These are phyloP conservation scores for Iselma pallidipennis DNA, from an alignment of 2,888 invertebrate genomes.

Conservation along the genomic window DNA sequence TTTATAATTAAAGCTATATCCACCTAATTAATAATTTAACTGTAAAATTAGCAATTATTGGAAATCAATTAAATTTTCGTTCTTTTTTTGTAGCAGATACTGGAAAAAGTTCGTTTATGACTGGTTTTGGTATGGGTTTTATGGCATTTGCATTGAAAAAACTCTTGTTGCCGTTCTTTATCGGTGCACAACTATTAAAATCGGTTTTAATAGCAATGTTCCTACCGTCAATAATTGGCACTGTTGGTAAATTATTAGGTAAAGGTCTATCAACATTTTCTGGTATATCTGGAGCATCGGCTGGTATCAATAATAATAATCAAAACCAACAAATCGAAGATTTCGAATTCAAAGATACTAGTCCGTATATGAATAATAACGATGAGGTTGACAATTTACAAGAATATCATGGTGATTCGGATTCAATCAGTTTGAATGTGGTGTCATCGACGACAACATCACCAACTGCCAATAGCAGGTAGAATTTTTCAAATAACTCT, in stretches of 20 bases:
- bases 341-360: slow-evolving; percentile 75
- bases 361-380: slow-evolving; percentile 54
- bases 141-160: slow-evolving; percentile 81
- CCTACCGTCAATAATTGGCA: slow-evolving; percentile 80
- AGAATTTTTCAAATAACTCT: too few relatives aligned
- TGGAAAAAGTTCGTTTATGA: slow-evolving; percentile 66
- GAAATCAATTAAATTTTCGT: too few relatives aligned
- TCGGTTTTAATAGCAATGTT: slow-evolving; percentile 82
- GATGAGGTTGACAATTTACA: slow-evolving; percentile 43
- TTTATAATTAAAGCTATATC: too few relatives aligned
- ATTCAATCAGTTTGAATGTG: slow-evolving; percentile 36
- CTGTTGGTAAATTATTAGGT: slow-evolving; percentile 80
- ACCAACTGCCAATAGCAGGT: slow-evolving; percentile 48
- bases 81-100: slow-evolving; percentile 26
- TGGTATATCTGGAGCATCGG: slow-evolving; percentile 58
- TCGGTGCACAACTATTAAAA: slow-evolving; percentile 82
- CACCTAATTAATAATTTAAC: too few relatives aligned
- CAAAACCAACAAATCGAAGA: slow-evolving; percentile 61
- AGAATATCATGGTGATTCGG: slow-evolving; percentile 52
- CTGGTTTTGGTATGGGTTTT: slow-evolving; percentile 69
- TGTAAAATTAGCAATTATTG: too few relatives aligned
- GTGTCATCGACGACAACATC: slow-evolving; percentile 27
- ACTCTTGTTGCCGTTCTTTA: slow-evolving; percentile 77
- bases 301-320: slow-evolving; percentile 45
- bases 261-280: slow-evolving; percentile 72